phyloP scores from a whole-genome alignment of 1,140 invertebrate species.

The Aphidius gifuensis region DNA sequence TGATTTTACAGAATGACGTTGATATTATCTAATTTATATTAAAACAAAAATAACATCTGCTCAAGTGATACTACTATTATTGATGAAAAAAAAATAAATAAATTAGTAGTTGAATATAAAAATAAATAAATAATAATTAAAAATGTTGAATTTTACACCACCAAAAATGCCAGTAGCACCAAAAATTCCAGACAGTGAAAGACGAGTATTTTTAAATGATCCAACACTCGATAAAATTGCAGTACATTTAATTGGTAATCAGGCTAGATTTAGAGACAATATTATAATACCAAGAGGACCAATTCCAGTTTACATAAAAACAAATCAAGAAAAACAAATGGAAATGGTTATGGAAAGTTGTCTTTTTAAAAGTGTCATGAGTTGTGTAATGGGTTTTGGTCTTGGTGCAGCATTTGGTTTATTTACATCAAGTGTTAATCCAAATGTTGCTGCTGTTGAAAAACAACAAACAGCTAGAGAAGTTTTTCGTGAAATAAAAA shows the following conservation, averaged over 20 bases:
- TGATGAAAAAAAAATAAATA: too few species aligned
- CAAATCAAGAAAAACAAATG: constrained; percentile 84
- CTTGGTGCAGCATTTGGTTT: constrained; percentile 90
- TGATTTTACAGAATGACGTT: too few species aligned
- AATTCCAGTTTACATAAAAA: constrained; percentile 75
- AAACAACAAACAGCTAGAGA: constrained; percentile 80
- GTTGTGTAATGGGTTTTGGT: constrained; percentile 88
- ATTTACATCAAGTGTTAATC: constrained; percentile 94
- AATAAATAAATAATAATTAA: constrained; percentile 1
- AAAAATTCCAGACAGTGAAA: constrained; percentile 1
- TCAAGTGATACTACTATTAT: too few species aligned
- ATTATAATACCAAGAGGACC: constrained; percentile 77
- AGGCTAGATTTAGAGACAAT: constrained; percentile 68
- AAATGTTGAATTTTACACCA: constrained; percentile 20
- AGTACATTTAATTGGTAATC: constrained; percentile 39
- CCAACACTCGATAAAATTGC: constrained; percentile 45
- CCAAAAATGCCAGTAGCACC: constrained; percentile 19
- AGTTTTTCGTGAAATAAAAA: constrained; percentile 89
- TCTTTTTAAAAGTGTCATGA: constrained; percentile 83
- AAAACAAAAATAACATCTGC: too few species aligned
- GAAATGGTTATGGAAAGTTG: constrained; percentile 88
- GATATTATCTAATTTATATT: too few species aligned
- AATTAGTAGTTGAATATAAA: too few species aligned
- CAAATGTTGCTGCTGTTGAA: constrained; percentile 74
- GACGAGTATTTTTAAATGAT: constrained; percentile 33